Evolutionary conservation across 1,140 invertebrate species (phyloP).

Genomic region (Homalodisca vitripennis): DNA sequence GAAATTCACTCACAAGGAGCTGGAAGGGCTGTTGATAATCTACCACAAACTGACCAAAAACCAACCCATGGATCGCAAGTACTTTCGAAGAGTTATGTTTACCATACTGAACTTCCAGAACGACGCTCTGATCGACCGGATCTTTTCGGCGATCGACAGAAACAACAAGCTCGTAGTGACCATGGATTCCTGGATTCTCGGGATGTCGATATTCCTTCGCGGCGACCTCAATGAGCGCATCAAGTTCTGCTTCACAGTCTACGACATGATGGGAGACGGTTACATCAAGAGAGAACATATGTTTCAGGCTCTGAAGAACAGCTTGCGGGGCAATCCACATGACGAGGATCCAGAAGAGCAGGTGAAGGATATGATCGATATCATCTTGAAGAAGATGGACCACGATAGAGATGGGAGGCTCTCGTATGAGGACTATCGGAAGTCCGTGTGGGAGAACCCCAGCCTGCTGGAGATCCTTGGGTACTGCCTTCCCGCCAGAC

Average conservation of each 20-base stretch:
- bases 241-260: conserved; percentile 61
- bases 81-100: conserved; percentile 69
- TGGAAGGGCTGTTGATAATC: conserved; percentile 50
- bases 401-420: conserved; percentile 75
- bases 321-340: conserved; percentile 18
- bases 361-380: conserved; percentile 78
- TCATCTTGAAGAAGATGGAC: conserved; percentile 75
- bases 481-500: conserved; percentile 68
- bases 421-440: conserved; percentile 67
- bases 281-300: conserved; percentile 47
- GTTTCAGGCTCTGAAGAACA: conserved; percentile 53
- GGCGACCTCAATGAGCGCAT: conserved; percentile 65
- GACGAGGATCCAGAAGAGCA: conserved; percentile 51
- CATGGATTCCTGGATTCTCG: conserved; percentile 63
- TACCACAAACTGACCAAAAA: conserved; percentile 45
- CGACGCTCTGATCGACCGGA: conserved; percentile 61
- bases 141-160: conserved; percentile 57
- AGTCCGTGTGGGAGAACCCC: conserved; percentile 61
- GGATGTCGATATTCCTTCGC: conserved; percentile 64
- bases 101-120: conserved; percentile 70
- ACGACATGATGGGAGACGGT: conserved; percentile 21
- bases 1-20: conserved; percentile 51
- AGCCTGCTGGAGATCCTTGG: conserved; percentile 76
- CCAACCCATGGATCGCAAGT: conserved; percentile 52
- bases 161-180: conserved; percentile 51